Base-by-base conservation (phyloP, 2,888 invertebrate species). In the Muscina levida region DNA sequence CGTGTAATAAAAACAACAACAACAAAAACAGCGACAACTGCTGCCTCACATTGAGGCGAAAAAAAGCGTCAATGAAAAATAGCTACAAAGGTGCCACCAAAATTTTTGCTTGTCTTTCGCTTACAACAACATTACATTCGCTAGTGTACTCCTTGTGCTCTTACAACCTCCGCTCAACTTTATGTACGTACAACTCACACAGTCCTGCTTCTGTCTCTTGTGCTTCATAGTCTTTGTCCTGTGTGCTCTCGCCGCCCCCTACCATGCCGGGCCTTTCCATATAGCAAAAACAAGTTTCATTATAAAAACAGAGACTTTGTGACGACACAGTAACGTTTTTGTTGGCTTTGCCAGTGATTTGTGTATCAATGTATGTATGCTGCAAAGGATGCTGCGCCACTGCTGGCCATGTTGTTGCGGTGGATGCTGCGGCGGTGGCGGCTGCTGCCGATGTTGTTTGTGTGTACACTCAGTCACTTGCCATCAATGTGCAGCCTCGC, bases 291-390 rank as follows among this genome's bases (percentile, higher is more conserved):
- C 39, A 66, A 46, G 44, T 72, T 77, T 73, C 46, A 53, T 65
- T 76, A 70, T 59, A 76, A 79, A 79, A 76, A 71, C 71, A 72
- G 73, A 82, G 82, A 82, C 82, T 71, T 77, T 74, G 72, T 79
- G 82, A 77, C 82, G 82, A 82, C 82, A 82, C 67, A 75, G 77
- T 77, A 74, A 74, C 71, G 71, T 68, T 81, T 72, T 53, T 74
- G 46, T 13, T 68, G 46, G 48, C 56, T 24, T n/a, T 22, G 22
- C 22, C 53, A 31, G 19, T 53, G 53, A 24, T 24, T 53, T 53
- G 1, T 53, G 15, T 22, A 51, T 51, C 51, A 51, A 22, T 53
- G 24, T 53, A 24, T 53, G 3, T 22, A 22, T 22, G 4, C 51
- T 31, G 31, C 22, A 13, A 22, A 11, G 53, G 22, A 22, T 15